Percentiles rank a stretch among this genome's conserved stretches.
phyloP scores from a whole-genome alignment of 2,888 invertebrate species.

The Agrilus biguttatus region DNA sequence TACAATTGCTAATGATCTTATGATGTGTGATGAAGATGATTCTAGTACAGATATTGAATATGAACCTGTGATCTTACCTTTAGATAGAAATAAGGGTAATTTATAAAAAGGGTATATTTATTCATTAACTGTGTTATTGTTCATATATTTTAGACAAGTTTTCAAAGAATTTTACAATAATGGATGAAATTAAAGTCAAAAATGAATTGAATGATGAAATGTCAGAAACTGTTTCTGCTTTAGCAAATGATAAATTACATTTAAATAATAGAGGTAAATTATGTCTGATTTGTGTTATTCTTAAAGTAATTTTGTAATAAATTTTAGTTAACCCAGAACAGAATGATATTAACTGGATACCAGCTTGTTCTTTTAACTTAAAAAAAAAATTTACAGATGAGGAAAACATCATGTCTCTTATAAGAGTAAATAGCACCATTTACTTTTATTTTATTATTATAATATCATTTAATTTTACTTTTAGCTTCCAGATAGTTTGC shows the following conservation, averaged over 20 bases:
- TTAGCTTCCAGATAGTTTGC: slow-evolving; percentile 26
- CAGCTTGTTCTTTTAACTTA: slow-evolving; percentile 5
- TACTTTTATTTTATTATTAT: too few relatives aligned
- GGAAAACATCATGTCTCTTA: slow-evolving; percentile 19
- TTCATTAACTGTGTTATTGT: not conserved
- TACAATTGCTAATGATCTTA: slow-evolving; percentile 16
- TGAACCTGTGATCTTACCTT: slow-evolving; percentile 13
- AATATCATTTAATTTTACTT: slow-evolving; percentile 4
- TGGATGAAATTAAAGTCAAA: slow-evolving; percentile 9
- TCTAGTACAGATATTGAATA: slow-evolving; percentile 17
- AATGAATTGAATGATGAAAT: slow-evolving; percentile 1
- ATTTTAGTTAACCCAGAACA: slow-evolving; percentile 3
- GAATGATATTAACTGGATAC: not conserved
- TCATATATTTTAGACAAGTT: slow-evolving; percentile 1
- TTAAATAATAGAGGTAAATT: too few relatives aligned
- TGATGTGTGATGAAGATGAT: slow-evolving; percentile 16
- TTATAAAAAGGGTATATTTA: not conserved
- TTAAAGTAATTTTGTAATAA: too few relatives aligned
- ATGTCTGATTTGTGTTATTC: too few relatives aligned
- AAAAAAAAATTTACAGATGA: slow-evolving; percentile 18
- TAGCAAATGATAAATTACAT: too few relatives aligned
- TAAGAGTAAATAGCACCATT: slow-evolving; percentile 19
- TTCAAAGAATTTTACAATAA: slow-evolving; percentile 7
- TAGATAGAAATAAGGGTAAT: slow-evolving; percentile 15
- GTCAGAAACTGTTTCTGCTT: too few relatives aligned